Evolutionary conservation across 2,797 vertebrate genomes (phyloP), one percentile per base, ranked within the genome.

Genomic region (Fistularia tabacaria): DNA sequence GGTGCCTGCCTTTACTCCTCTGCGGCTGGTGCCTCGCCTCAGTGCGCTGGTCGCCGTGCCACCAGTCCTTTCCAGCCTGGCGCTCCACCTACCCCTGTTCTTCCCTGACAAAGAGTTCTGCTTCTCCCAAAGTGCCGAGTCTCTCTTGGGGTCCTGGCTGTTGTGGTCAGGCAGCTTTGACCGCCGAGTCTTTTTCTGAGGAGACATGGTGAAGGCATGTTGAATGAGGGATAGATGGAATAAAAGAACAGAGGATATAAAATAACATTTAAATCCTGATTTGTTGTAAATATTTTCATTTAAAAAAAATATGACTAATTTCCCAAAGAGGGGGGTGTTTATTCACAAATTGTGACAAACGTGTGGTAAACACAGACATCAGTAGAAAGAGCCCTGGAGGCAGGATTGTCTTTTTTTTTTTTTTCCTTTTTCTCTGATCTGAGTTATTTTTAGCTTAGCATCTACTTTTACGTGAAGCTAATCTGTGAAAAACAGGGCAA

Each of bases 101-200:
- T 85, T 88, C 59, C 90, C 72, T 0, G 92, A 58, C 0, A 90
- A 79, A 44, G 90, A 85, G 15, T 92, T 92, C 36, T 92, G 91
- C 25, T 91, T 91, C 0, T 94, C 94, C 7, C 93, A 94, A 63
- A 89, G 87, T 41, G 87, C 89, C 0, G 54, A 56, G 69, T 94
- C 93, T 68, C 88, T 92, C 73, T 93, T 93, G 46, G 88, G 74
- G 9, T 95, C 94, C 0, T 92, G 90, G 70, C 75, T 89, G 76
- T 91, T 93, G 68, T 93, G 93, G 81, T 98, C 95, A 0, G 94
- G 93, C 25, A 94, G 89, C 51, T 92, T 92, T 3, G 92, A 92
- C 38, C 93, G 93, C 36, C 92, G 89, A 56, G 93, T 92, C 57
- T 91, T 93, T 54, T 91, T 92, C 93, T 97, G 85, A 53, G 52